Evolutionary conservation across 2,113 vertebrate genomes (phyloP).

Genomic region (Vulpes ferrilata): DNA sequence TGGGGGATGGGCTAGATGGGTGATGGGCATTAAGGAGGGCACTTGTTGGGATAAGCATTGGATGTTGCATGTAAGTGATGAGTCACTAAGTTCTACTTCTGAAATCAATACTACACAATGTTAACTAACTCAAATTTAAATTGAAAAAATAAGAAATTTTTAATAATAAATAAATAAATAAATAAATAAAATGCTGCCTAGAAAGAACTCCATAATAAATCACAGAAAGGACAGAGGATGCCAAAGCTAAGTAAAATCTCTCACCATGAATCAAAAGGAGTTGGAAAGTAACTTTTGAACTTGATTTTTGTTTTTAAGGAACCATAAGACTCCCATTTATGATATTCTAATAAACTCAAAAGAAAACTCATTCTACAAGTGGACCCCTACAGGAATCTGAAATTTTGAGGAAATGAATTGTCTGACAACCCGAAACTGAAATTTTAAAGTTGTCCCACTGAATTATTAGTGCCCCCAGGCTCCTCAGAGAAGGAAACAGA

Average conservation of each 20-base stretch:
- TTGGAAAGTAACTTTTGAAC: not conserved
- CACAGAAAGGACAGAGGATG: not conserved
- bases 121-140: not conserved
- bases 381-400: not conserved
- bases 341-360: not conserved
- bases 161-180: no score
- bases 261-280: not conserved
- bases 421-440: not conserved
- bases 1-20: not conserved
- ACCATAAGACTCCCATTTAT: not conserved
- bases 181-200: not conserved
- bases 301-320: not conserved
- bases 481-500: not conserved
- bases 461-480: not conserved
- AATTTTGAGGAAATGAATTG: not conserved
- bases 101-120: not conserved
- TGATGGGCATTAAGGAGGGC: not conserved
- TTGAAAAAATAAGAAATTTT: not conserved
- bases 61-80: not conserved
- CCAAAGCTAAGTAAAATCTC: not conserved
- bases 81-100: not conserved
- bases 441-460: not conserved
- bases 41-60: not conserved
- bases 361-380: not conserved
- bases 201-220: not conserved